Base-by-base conservation (phyloP, 2,888 invertebrate genomes). In the Odontomyia ornata region DNA sequence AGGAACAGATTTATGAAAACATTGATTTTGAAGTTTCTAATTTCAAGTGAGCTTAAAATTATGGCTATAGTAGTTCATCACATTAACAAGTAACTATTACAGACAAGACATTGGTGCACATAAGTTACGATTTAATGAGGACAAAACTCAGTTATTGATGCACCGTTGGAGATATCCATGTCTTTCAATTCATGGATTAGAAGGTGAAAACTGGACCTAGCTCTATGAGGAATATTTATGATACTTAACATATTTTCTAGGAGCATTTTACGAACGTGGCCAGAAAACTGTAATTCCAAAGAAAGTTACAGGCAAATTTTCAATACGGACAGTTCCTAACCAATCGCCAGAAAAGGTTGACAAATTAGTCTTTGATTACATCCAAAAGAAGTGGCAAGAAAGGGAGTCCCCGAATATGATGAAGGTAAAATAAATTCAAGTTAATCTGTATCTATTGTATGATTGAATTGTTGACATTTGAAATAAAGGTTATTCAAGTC, bases 281-380 rank as follows among this genome's bases (percentile, higher is more conserved):
- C 93, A 93, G 23, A 99, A 99, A 86, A 99, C 99, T 76, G 98
- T 99, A 0, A 98, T 97, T 82, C 96, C 96, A 0, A 90, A 93
- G 64, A 95, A 96, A 87, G 98, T 99, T 0, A 93, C 92, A 82
- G 99, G 98, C 25, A 99, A 99, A 87, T 99, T 99, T 88, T 98
- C 98, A 0, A 93, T 99, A 80, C 91, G 99, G 75, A 91, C 97
- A 81, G 99, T 99, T n/a, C 99, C 99, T 0, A 89, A 98, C 85
- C 97, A 98, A 89, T 90, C 91, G 75, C 97, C 97, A 0, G 91
- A 91, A 2, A 91, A 93, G 82, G 91, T 98, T n/a, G 93, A 93
- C 81, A 89, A 93, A 81, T 90, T 92, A 79, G 98, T 98, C 9
- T 89, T 90, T 52, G 89, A 91, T 72, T 92, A 95, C 85, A 83